Percentiles rank a stretch among this genome's conserved stretches.
phyloP scores from a whole-genome alignment of 1,140 invertebrate genomes.

The Saccostrea echinata region DNA sequence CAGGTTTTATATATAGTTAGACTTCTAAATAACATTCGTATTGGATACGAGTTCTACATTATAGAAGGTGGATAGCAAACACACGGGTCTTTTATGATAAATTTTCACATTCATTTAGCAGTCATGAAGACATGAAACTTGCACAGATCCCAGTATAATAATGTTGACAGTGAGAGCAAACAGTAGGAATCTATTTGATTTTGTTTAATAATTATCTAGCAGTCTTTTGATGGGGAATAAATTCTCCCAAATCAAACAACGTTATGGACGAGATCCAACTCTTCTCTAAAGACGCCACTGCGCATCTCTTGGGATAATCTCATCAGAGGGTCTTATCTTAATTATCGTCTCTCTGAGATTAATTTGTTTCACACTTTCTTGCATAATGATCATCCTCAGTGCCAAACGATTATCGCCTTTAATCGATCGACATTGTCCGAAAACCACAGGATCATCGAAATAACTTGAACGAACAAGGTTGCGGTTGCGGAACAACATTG shows the following conservation, averaged over 20 bases:
- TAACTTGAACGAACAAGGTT: not conserved
- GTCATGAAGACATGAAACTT: not conserved
- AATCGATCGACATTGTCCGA: not conserved
- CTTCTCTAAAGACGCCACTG: not conserved
- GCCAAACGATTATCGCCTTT: not conserved
- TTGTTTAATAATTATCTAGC: constrained; percentile 14
- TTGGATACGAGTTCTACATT: not conserved
- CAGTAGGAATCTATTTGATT: constrained; percentile 20
- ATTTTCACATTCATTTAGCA: not conserved
- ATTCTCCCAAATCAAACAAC: not conserved
- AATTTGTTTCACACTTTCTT: constrained; percentile 35
- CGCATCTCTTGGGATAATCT: constrained; percentile 10
- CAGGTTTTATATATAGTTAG: not conserved
- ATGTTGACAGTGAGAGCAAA: not conserved
- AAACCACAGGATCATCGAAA: not conserved
- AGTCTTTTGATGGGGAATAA: not conserved
- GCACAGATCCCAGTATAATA: not conserved
- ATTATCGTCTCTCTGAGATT: not conserved
- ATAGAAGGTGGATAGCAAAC: not conserved
- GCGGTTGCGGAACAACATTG: not conserved
- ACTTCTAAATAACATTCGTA: constrained; percentile 3
- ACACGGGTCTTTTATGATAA: not conserved
- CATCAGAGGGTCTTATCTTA: not conserved
- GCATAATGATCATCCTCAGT: not conserved
- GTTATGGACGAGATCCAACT: constrained; percentile 19